Evolutionary conservation across 2,797 vertebrate species (phyloP), one percentile per base, ranked within the genome.

Genomic region (Eremophila alpestris): DNA sequence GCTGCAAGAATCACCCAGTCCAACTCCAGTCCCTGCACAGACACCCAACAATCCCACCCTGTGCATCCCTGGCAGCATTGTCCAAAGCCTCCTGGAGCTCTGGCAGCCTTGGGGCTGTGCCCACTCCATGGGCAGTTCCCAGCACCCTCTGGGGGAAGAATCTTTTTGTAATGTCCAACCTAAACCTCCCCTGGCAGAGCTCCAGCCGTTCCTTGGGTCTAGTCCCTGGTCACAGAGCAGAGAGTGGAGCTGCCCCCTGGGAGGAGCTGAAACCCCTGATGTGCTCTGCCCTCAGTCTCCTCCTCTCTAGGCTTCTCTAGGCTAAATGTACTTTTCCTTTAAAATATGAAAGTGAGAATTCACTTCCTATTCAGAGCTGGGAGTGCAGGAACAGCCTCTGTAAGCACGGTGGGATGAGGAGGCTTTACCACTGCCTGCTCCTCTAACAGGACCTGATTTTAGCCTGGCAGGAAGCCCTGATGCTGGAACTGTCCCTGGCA

Each of bases 31-130:
- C 7, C 23, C 48, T 62, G 49, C 55, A 2, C 56, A 56, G 62
- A n/a, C 19, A 0, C 43, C 62, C 48, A 89, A 9, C 27, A 68
- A 7, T 2, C 27, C 41, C 63, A 43, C 13, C 48, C 55, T 55
- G 48, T 0, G 4, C 36, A 51, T 29, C 21, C 46, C 40, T 41
- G 7, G 4, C 0, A 49, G 7, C 0, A 0, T 0, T 36, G 7
- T 4, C 30, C 63, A 55, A 55, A 3, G 9, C 0, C 55, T 43
- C 26, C 69, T 48, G 34, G 62, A 75, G 77, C 69, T 82, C 34
- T 88, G 86, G 46, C 77, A 81, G 77, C 69, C 69, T 20, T 3
- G 3, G 85, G 29, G 40, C 54, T 0, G 34, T 27, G 48, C 10
- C 48, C 48, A 49, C 54, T 74, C 69, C 69, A 69, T 88, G 77